phyloP scores from a whole-genome alignment of 2,888 invertebrate genomes.

The Monoplex corrugatus region DNA sequence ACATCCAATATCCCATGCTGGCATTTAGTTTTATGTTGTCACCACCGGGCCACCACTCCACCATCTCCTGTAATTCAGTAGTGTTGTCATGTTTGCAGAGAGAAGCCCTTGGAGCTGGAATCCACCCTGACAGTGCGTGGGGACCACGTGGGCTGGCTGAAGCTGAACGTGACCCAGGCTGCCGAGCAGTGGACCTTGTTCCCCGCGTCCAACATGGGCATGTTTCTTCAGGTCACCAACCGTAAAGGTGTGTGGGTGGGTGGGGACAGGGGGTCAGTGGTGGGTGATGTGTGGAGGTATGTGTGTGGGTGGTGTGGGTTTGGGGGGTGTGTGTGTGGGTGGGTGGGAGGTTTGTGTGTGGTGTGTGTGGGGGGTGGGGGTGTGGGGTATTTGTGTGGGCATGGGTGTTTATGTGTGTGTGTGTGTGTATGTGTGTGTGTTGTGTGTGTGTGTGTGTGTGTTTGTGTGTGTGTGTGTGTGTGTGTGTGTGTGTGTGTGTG shows the following conservation, averaged over 20 bases:
- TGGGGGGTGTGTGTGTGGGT: background rate
- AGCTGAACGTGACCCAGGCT: constrained; percentile 91
- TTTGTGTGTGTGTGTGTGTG: too few relatives aligned
- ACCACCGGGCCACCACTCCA: too few relatives aligned
- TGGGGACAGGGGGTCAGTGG: background rate
- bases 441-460: background rate
- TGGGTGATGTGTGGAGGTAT: background rate
- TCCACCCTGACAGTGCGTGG: constrained; percentile 82
- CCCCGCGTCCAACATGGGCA: constrained; percentile 91
- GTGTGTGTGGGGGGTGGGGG: background rate
- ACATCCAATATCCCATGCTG: too few relatives aligned
- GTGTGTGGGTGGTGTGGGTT: background rate
- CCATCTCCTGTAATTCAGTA: too few relatives aligned
- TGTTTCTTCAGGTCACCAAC: constrained; percentile 81
- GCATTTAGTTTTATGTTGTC: too few relatives aligned
- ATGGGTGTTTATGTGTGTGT: background rate
- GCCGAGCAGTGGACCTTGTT: constrained; percentile 90
- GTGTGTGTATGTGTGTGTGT: background rate
- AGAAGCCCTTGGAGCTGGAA: constrained; percentile 69
- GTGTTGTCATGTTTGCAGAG: constrained; percentile 63
- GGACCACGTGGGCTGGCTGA: constrained; percentile 89
- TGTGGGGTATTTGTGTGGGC: background rate
- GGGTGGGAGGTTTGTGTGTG: background rate
- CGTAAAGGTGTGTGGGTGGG: constrained; percentile 59
- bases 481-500: too few relatives aligned